Evolutionary conservation across 2,797 vertebrate genomes (phyloP).

Genomic region (Chaenodraco wilsoni): DNA sequence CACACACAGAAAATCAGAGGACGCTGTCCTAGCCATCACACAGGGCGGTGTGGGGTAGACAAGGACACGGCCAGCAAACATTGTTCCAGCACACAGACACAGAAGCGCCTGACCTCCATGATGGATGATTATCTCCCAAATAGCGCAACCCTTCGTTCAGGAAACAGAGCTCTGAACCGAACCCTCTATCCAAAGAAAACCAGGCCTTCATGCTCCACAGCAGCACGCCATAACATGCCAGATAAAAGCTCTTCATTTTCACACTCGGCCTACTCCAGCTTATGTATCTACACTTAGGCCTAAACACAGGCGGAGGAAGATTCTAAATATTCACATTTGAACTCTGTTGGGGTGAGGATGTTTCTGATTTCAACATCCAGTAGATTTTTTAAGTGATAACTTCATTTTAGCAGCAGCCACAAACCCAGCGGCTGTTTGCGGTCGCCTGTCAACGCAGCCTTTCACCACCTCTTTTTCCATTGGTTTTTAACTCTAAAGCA

Average conservation of each 20-base stretch:
- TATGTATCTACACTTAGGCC: conserved; percentile 24
- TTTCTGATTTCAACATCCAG: background rate
- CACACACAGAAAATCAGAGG: background rate
- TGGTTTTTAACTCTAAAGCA: background rate
- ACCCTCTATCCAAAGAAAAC: conserved; percentile 12
- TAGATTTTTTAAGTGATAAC: background rate
- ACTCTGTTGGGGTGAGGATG: background rate
- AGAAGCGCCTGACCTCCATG: conserved; percentile 3
- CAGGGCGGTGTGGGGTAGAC: conserved; percentile 11
- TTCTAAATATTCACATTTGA: conserved; percentile 10
- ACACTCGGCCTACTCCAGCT: conserved; percentile 11
- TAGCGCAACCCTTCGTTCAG: conserved; percentile 4
- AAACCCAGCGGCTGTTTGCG: fast-evolving
- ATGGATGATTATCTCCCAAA: conserved; percentile 8
- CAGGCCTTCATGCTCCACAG: background rate
- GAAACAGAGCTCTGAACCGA: background rate
- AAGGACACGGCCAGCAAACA: conserved; percentile 32
- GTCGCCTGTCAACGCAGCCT: conserved; percentile 16
- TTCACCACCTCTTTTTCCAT: conserved; percentile 23
- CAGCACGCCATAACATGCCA: conserved; percentile 23
- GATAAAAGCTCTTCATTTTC: conserved; percentile 26
- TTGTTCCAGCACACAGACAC: conserved; percentile 16
- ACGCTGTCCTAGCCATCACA: background rate
- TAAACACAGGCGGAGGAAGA: background rate
- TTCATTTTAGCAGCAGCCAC: background rate